These are phyloP conservation scores for Mirza zaza DNA, from an alignment of 2,113 vertebrate genomes.

Conservation along the genomic window DNA sequence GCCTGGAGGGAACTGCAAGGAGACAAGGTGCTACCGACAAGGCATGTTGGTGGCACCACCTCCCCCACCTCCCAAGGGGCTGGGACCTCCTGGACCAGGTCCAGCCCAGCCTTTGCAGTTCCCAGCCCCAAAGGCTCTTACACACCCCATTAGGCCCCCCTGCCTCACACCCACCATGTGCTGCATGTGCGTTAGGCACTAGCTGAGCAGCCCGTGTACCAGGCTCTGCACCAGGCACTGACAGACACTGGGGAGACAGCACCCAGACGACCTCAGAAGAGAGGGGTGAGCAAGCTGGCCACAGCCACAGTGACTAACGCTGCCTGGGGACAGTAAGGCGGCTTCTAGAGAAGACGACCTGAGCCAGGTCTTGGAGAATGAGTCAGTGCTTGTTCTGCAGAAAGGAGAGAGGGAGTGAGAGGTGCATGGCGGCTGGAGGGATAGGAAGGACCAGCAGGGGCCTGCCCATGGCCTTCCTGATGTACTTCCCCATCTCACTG, in stretches of 20 bases:
- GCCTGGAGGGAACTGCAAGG: background rate
- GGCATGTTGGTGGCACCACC: rapidly evolving
- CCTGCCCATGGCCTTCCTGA: background rate
- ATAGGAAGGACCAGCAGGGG: background rate
- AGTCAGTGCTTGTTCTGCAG: background rate
- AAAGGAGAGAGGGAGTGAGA: background rate
- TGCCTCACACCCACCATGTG: rapidly evolving
- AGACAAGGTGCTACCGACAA: background rate
- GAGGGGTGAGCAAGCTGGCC: background rate
- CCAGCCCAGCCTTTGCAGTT: background rate
- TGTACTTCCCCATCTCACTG: background rate
- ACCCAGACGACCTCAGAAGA: background rate
- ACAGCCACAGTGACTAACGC: background rate
- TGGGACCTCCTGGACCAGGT: background rate
- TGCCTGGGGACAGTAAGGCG: background rate
- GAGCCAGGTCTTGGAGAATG: constrained; percentile 2
- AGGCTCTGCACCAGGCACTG: background rate
- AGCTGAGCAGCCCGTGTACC: background rate
- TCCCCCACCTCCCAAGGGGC: background rate
- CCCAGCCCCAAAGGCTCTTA: too few species aligned
- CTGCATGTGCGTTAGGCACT: background rate
- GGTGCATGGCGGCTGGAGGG: background rate
- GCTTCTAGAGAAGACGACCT: background rate
- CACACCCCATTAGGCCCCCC: background rate
- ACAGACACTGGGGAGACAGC: background rate